Percentiles rank a stretch among this genome's conserved stretches.
phyloP scores from a whole-genome alignment of 2,888 invertebrate genomes.

The Nomada fucata region DNA sequence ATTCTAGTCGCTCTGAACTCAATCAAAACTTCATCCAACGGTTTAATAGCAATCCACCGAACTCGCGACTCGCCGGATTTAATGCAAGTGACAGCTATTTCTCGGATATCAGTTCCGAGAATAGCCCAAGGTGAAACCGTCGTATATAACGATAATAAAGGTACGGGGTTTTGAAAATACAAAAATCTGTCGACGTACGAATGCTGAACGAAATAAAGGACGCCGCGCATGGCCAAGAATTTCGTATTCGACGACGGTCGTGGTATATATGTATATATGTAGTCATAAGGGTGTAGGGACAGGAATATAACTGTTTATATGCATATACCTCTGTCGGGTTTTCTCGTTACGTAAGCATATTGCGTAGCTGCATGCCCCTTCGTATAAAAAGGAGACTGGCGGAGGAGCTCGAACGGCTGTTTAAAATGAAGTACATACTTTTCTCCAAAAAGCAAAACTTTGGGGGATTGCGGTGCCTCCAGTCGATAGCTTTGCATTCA shows the following conservation, averaged over 20 bases:
- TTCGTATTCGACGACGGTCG: slow-evolving; percentile 78
- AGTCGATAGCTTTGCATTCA: slow-evolving; percentile 27
- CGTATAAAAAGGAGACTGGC: slow-evolving; percentile 48
- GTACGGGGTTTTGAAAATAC: slow-evolving; percentile 32
- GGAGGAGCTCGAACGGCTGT: slow-evolving; percentile 44
- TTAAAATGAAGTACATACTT: slow-evolving; percentile 57
- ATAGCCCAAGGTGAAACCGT: slow-evolving; percentile 33
- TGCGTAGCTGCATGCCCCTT: slow-evolving; percentile 62
- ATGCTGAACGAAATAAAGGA: slow-evolving; percentile 37
- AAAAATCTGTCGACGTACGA: slow-evolving; percentile 26
- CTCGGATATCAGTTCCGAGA: background rate
- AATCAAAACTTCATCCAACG: background rate
- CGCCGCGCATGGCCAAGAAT: slow-evolving; percentile 53
- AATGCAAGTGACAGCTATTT: background rate
- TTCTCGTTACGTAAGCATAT: slow-evolving; percentile 74
- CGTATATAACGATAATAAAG: slow-evolving; percentile 23
- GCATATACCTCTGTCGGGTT: slow-evolving; percentile 66
- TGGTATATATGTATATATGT: slow-evolving; percentile 71
- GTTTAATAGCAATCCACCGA: background rate
- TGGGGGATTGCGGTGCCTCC: slow-evolving; percentile 14
- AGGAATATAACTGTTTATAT: slow-evolving; percentile 80
- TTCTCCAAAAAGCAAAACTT: slow-evolving; percentile 17
- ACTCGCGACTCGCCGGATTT: background rate
- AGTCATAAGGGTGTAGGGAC: slow-evolving; percentile 76
- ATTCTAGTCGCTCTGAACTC: too few species aligned